Evolutionary conservation across 1,140 invertebrate species (phyloP).

Genomic region (Coelopa frigida): DNA sequence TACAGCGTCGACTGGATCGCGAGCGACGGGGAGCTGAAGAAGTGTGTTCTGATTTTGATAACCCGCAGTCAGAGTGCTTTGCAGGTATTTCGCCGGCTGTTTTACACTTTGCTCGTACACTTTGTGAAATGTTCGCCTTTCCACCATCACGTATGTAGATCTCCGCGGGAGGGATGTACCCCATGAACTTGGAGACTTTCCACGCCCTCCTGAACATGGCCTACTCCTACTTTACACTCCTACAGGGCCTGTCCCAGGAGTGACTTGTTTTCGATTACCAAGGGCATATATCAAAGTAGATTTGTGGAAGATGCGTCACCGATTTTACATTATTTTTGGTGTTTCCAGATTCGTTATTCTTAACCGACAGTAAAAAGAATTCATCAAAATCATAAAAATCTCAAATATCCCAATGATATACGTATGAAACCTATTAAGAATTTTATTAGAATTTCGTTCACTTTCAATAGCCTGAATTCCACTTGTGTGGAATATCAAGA

Average conservation of each 20-base stretch:
- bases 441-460: no score
- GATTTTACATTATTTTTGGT: no score
- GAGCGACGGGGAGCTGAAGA: background rate
- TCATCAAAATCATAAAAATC: no score
- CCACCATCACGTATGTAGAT: slow-evolving; percentile 7
- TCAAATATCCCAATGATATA: no score
- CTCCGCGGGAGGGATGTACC: slow-evolving; percentile 9
- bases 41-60: slow-evolving; percentile 8
- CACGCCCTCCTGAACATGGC: slow-evolving; percentile 9
- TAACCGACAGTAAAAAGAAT: no score
- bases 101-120: background rate
- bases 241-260: slow-evolving; percentile 2
- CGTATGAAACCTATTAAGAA: no score
- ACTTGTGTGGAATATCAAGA: no score
- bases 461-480: no score
- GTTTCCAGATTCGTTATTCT: no score
- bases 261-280: background rate
- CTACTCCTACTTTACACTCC: slow-evolving; percentile 10
- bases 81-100: slow-evolving; percentile 3
- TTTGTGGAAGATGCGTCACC: no score
- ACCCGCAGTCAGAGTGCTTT: slow-evolving; percentile 6
- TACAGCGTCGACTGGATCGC: slow-evolving; percentile 8
- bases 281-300: no score
- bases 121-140: slow-evolving; percentile 2
- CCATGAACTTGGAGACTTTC: slow-evolving; percentile 13